Conservation (phyloP, 2,797 vertebrate species). For the Danionella dracula region DNA sequence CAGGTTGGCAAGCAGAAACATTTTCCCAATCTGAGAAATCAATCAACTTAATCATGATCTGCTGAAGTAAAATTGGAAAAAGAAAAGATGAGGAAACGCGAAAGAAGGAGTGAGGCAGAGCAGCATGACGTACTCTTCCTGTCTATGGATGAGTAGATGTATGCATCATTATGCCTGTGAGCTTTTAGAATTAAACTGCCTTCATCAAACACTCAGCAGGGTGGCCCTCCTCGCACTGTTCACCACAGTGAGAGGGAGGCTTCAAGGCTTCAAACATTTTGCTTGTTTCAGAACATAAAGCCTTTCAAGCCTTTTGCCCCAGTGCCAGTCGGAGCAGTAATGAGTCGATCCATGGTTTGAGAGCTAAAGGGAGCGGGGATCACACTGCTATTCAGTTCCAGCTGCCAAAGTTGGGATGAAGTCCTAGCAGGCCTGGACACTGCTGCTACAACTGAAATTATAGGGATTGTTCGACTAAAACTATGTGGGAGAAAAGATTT, state of each 20-base stretch:
- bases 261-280: conserved; percentile 33
- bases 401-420: conserved; percentile 5
- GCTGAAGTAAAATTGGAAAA: neutral
- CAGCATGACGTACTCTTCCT: conserved; percentile 16
- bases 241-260: conserved; percentile 23
- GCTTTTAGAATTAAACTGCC: conserved; percentile 37
- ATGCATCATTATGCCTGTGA: conserved; percentile 29
- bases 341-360: conserved; percentile 1
- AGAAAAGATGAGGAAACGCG: neutral
- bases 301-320: conserved; percentile 23
- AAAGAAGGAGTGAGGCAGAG: conserved; percentile 27
- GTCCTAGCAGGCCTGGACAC: neutral
- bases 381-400: conserved; percentile 13
- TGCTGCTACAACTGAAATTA: neutral
- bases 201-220: conserved; percentile 37
- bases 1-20: neutral
- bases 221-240: conserved; percentile 18
- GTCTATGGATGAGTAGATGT: conserved; percentile 17
- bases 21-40: neutral
- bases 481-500: neutral
- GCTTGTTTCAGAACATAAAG: conserved; percentile 33
- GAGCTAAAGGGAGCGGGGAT: conserved; percentile 6
- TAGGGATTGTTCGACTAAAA: neutral
- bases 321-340: conserved; percentile 20
- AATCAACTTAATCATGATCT: conserved; percentile 1